Evolutionary conservation across 2,113 vertebrate species (phyloP).

Genomic region (Crotalus tigris): DNA sequence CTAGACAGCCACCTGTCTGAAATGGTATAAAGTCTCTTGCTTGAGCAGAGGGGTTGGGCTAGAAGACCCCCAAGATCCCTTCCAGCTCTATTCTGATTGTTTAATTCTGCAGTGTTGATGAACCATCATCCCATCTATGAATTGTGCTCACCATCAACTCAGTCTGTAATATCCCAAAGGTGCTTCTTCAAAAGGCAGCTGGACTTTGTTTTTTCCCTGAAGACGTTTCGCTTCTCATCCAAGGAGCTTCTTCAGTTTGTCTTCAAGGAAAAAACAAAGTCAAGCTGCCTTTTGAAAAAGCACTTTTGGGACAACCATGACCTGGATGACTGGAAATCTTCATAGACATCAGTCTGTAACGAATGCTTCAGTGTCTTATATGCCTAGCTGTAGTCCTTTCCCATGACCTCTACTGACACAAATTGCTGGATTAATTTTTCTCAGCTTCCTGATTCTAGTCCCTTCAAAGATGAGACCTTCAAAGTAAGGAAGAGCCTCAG

Average conservation of each 20-base stretch:
- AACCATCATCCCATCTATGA: not conserved
- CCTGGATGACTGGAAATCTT: not conserved
- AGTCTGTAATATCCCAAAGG: not conserved
- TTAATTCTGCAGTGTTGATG: not conserved
- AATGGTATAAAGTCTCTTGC: too few relatives aligned
- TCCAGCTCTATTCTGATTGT: not conserved
- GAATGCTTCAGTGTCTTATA: not conserved
- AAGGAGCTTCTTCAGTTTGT: too few relatives aligned
- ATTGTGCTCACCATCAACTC: not conserved
- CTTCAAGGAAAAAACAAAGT: too few relatives aligned
- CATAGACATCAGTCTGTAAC: not conserved
- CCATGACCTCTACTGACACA: not conserved
- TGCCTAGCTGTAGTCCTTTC: not conserved
- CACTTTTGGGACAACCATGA: too few relatives aligned
- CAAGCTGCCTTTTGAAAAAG: too few relatives aligned
- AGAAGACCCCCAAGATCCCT: too few relatives aligned
- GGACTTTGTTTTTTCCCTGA: too few relatives aligned
- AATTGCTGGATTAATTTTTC: not conserved
- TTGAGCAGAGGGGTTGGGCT: too few relatives aligned
- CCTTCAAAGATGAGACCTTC: not conserved
- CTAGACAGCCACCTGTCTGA: too few relatives aligned
- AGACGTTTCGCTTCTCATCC: too few relatives aligned
- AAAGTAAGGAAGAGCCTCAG: not conserved
- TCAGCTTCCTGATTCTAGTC: not conserved
- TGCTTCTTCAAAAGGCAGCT: too few relatives aligned